Percentiles rank a stretch among this genome's conserved stretches.
Evolutionary conservation across 2,888 invertebrate genomes (phyloP).

Genomic region (Xanthorhoe spadicearia): DNA sequence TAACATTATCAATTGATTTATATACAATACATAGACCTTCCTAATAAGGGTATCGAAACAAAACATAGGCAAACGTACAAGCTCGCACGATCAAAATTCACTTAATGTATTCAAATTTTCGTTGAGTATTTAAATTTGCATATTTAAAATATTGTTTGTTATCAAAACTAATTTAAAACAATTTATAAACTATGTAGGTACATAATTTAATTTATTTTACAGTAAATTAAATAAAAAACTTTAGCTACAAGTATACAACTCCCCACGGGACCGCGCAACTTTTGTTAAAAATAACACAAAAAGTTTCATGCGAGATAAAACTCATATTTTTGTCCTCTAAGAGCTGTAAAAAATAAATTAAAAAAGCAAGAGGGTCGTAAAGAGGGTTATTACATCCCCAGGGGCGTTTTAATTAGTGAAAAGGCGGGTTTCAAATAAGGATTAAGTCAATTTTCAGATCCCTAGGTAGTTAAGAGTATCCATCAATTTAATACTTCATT

Average conservation of each 20-base stretch:
- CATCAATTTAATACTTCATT: not conserved
- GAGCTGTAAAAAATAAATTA: conserved; percentile 36
- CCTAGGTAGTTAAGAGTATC: conserved; percentile 5
- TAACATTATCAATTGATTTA: too few species aligned
- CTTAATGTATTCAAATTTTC: too few species aligned
- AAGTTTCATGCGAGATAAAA: conserved; percentile 25
- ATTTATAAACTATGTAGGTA: not conserved
- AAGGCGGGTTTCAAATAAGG: conserved; percentile 38
- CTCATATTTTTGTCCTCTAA: conserved; percentile 17
- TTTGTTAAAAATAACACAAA: conserved; percentile 26
- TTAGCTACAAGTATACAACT: conserved; percentile 8
- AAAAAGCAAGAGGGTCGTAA: conserved; percentile 27
- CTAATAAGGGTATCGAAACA: too few species aligned
- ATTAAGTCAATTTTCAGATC: conserved; percentile 43
- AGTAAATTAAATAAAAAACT: conserved; percentile 1
- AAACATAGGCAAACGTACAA: too few species aligned
- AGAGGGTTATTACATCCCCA: conserved; percentile 32
- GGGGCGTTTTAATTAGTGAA: conserved; percentile 45
- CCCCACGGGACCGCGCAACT: conserved; percentile 17
- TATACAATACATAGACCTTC: too few species aligned
- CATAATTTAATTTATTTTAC: not conserved
- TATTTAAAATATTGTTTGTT: not conserved
- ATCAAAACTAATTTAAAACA: not conserved
- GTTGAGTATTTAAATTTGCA: not conserved
- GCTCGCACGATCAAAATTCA: too few species aligned